Evolutionary conservation across 2,888 invertebrate genomes (phyloP).

Genomic region (Sarcophaga rosellei): DNA sequence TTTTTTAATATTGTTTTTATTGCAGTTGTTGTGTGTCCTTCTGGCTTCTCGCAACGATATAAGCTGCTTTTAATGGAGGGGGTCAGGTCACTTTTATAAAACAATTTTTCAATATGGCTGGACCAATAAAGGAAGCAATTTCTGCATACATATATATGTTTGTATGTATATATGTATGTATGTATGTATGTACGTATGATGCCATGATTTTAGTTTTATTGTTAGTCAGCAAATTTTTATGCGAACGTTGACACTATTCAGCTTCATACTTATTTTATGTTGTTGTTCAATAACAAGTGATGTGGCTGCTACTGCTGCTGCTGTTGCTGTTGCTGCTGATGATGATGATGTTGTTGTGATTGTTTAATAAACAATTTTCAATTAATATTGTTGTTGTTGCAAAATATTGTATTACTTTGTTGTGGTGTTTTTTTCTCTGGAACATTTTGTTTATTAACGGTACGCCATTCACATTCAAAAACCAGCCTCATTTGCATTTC

Average conservation of each 20-base stretch:
- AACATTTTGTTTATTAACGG: no score
- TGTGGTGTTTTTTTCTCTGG: constrained; percentile 8
- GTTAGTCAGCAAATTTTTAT: constrained; percentile 20
- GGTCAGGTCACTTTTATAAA: constrained; percentile 10
- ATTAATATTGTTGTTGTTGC: constrained; percentile 14
- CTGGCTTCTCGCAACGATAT: background rate
- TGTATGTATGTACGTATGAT: background rate
- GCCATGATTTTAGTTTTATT: constrained; percentile 8
- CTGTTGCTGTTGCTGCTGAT: background rate
- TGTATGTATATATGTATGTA: background rate
- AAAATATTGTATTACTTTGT: constrained; percentile 2
- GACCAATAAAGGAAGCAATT: background rate
- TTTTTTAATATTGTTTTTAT: background rate
- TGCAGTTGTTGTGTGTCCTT: background rate
- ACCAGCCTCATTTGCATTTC: background rate
- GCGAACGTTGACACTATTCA: constrained; percentile 15
- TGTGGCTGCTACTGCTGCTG: background rate
- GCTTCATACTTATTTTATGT: background rate
- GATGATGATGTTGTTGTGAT: background rate
- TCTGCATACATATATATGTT: background rate
- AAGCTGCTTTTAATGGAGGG: constrained; percentile 10
- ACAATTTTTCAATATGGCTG: constrained; percentile 14
- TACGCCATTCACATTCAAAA: background rate
- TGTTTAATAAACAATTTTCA: constrained; percentile 47
- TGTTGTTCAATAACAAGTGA: background rate